Base-by-base conservation (phyloP, 2,113 vertebrate species). In the Otis tarda region DNA sequence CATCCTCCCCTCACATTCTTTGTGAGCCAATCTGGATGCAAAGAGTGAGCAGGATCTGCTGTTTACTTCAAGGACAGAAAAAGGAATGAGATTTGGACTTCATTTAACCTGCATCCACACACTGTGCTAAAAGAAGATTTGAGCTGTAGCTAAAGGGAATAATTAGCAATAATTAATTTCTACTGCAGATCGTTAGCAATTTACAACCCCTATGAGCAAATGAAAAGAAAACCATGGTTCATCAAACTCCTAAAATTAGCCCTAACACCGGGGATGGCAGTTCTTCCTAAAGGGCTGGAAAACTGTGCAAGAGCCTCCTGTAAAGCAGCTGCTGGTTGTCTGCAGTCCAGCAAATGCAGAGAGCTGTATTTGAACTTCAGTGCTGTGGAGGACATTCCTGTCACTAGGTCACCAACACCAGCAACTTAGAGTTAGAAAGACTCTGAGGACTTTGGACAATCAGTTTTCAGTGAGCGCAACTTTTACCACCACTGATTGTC, bases 131-230 rank as follows among this genome's bases (percentile, higher is more conserved):
- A 91, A 91, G 75, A 83, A 55, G 60, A 84, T 63, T 65, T 73
- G 39, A 95, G 60, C 73, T 70, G 64, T 41, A 39, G 73, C 56
- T 96, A 94, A 95, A 95, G 79, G 88, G 86, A 88, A 61, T 91
- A 95, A 96, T 95, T 95, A 95, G 70, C 65, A 81, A 78, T 84
- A 96, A 96, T 90, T 97, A 96, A 95, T 95, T 96, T 89, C 86
- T 94, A 83, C 83, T 95, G 88, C 86, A 86, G 79, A 75, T 92
- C 64, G 4, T 90, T 88, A 94, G 86, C 86, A 78, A 95, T 87
- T 90, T 90, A 90, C 80, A 93, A 84, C 69, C 50, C 76, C 89
- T 87, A 39, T 30, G 35, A 97, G 91, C 83, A 89, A 96, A 92
- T 75, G 89, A 92, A 96, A 94, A 83, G 88, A 86, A 96, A 96